A percentile compares a stretch with the other conserved stretches of the same genome.
These are phyloP conservation scores for Equus quagga DNA, from an alignment of 2,113 vertebrate species.

Conservation along the genomic window DNA sequence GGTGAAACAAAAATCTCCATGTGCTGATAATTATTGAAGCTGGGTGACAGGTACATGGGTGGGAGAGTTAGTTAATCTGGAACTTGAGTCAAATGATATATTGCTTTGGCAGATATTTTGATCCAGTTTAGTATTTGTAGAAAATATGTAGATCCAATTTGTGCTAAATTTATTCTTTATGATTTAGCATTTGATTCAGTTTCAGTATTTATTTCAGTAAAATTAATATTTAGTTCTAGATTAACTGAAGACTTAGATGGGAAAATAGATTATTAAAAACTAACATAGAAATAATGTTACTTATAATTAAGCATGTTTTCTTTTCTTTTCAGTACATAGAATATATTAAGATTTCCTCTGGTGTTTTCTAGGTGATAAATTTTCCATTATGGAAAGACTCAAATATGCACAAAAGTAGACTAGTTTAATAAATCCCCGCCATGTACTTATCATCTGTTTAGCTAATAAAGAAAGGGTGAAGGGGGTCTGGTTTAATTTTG, in stretches of 20 bases:
- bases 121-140: neutral
- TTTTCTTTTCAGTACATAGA: constrained; percentile 12
- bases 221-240: constrained; percentile 19
- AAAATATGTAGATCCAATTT: constrained; percentile 29
- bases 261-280: neutral
- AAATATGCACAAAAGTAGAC: neutral
- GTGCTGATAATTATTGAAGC: neutral
- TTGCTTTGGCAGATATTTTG: constrained; percentile 30
- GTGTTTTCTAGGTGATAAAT: neutral
- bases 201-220: constrained; percentile 29
- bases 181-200: constrained; percentile 44
- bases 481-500: neutral
- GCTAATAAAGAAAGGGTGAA: neutral
- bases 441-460: neutral
- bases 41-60: neutral
- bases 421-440: neutral
- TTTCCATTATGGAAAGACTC: neutral
- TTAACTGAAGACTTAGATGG: neutral
- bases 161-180: constrained; percentile 11
- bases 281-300: neutral
- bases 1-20: neutral
- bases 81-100: neutral
- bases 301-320: neutral
- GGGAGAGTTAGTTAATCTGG: neutral
- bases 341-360: constrained; percentile 30